Conservation (phyloP, 2,113 vertebrate genomes). For the Anolis carolinensis region DNA sequence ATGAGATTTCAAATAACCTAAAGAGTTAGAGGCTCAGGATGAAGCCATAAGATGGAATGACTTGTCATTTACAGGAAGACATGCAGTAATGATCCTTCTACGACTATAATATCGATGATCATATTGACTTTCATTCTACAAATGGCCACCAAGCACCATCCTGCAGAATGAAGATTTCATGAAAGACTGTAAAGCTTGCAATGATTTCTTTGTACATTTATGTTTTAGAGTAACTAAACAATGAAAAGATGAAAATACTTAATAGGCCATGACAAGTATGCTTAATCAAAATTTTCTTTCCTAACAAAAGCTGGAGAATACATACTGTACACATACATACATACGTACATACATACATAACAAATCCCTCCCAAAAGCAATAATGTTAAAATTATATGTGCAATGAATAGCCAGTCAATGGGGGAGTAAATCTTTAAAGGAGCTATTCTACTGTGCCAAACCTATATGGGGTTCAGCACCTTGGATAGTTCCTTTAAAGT, state of each 20-base stretch:
- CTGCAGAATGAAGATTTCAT: background rate
- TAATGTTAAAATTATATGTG: background rate
- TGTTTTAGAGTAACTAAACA: background rate
- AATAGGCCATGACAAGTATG: conserved; percentile 1
- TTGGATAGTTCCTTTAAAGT: too few relatives aligned
- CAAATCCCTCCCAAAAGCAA: background rate
- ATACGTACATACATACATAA: too few relatives aligned
- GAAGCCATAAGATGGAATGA: conserved; percentile 42
- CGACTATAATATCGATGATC: background rate
- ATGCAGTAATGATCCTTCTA: conserved; percentile 5
- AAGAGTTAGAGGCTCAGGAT: conserved; percentile 42
- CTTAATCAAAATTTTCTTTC: background rate
- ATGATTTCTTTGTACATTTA: background rate
- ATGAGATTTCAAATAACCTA: conserved; percentile 44
- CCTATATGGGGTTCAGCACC: too few relatives aligned
- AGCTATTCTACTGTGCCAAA: too few relatives aligned
- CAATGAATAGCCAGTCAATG: background rate
- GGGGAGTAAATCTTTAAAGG: too few relatives aligned
- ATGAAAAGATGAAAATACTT: background rate
- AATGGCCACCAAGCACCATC: background rate
- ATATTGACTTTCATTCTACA: background rate
- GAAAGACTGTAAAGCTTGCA: background rate
- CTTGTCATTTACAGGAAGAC: conserved; percentile 34
- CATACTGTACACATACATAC: too few relatives aligned
- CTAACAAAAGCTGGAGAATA: background rate